Evolutionary conservation across 1,140 invertebrate species (phyloP).

Genomic region (Cecropterus lyciades): DNA sequence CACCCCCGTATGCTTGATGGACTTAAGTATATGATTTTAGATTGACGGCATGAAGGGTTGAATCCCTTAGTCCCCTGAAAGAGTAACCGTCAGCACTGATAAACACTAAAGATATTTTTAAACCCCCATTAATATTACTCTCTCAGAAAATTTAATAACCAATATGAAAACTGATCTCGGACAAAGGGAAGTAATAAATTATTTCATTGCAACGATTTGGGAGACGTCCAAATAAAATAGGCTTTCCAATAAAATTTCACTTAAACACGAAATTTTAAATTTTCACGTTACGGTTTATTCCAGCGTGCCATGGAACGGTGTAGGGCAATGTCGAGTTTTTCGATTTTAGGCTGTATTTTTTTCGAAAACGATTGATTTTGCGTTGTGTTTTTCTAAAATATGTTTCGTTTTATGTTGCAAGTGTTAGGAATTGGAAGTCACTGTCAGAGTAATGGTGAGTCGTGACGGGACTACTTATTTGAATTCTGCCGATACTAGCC

Average conservation of each 20-base stretch:
- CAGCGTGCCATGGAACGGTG: constrained; percentile 29
- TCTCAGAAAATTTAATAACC: constrained; percentile 15
- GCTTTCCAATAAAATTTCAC: constrained; percentile 77
- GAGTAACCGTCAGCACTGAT: too few relatives aligned
- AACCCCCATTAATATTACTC: constrained; percentile 16
- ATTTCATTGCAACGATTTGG: constrained; percentile 48
- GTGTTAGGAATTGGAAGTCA: constrained; percentile 75
- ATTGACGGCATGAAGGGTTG: too few relatives aligned
- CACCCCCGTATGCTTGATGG: too few relatives aligned
- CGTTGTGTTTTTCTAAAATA: constrained; percentile 15
- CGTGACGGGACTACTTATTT: constrained; percentile 72
- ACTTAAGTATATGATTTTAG: too few relatives aligned
- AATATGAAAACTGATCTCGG: constrained; percentile 28
- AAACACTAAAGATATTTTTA: neutral
- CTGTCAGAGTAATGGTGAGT: constrained; percentile 76
- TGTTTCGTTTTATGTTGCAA: constrained; percentile 38
- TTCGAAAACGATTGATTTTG: constrained; percentile 39
- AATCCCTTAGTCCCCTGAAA: too few relatives aligned
- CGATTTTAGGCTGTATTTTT: constrained; percentile 23
- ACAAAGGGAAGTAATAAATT: constrained; percentile 34
- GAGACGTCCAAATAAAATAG: constrained; percentile 65
- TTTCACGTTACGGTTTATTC: constrained; percentile 65
- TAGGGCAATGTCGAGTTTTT: constrained; percentile 24
- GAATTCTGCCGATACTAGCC: constrained; percentile 60
- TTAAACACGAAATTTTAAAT: constrained; percentile 80